phyloP scores from a whole-genome alignment of 2,113 vertebrate genomes.

The Nycticebus coucang region DNA sequence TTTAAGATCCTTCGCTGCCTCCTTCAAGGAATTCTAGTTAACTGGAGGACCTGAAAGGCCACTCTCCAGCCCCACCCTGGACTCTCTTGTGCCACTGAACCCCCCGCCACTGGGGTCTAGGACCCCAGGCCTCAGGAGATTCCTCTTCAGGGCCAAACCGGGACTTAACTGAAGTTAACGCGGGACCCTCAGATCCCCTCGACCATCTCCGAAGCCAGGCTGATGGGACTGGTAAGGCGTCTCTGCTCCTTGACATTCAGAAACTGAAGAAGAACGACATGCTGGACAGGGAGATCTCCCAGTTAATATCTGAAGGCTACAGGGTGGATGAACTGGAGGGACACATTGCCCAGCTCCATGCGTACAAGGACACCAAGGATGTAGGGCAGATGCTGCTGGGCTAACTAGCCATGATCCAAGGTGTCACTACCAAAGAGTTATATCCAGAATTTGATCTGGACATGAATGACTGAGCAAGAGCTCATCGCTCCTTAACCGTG shows the following conservation, averaged over 20 bases:
- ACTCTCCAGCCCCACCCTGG: conserved; percentile 7
- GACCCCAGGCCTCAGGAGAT: conserved; percentile 65
- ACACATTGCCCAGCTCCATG: too few species aligned
- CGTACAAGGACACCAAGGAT: too few species aligned
- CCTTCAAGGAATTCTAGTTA: accelerated
- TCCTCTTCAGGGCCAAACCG: conserved; percentile 50
- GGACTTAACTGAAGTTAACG: conserved; percentile 41
- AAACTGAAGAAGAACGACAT: conserved; percentile 79
- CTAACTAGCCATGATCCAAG: conserved; percentile 89
- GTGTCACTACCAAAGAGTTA: conserved; percentile 93
- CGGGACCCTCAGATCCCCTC: conserved; percentile 70
- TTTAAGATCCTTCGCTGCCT: neutral
- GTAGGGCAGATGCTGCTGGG: too few species aligned
- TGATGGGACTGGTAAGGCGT: neutral
- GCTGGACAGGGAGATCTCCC: conserved; percentile 85
- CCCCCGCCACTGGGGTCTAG: conserved; percentile 56
- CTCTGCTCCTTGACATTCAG: conserved; percentile 75
- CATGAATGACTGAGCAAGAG: conserved; percentile 87
- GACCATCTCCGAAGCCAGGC: conserved; percentile 60
- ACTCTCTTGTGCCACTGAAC: neutral
- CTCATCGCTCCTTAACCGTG: neutral
- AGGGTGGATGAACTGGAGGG: too few species aligned
- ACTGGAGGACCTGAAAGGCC: too few species aligned
- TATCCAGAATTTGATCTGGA: conserved; percentile 94
- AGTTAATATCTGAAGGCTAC: conserved; percentile 72